phyloP scores from a whole-genome alignment of 2,113 vertebrate genomes.

The Callipepla squamata region DNA sequence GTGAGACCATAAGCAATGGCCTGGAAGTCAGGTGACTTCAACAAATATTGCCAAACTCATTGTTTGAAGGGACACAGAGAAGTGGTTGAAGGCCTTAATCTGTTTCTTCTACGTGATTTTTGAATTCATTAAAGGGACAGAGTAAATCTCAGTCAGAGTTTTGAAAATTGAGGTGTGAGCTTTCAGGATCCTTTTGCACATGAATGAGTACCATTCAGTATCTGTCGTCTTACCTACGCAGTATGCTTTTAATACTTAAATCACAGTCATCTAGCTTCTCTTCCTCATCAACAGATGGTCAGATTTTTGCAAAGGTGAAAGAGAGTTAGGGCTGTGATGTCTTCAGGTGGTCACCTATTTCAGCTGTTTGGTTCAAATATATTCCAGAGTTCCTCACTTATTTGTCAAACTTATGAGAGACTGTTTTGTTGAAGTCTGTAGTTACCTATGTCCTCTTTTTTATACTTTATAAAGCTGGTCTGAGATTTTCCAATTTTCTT shows the following conservation, averaged over 20 bases:
- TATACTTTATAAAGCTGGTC: not conserved
- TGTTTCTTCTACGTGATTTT: not conserved
- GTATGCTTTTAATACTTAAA: not conserved
- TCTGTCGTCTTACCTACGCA: not conserved
- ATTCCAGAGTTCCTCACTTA: not conserved
- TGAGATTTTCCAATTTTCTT: accelerated
- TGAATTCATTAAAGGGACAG: not conserved
- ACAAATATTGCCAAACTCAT: no score
- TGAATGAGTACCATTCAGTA: not conserved
- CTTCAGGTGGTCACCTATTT: not conserved
- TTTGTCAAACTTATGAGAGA: not conserved
- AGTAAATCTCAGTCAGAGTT: not conserved
- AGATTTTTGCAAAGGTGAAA: not conserved
- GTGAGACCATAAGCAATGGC: not conserved
- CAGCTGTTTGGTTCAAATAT: not conserved
- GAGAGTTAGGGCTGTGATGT: not conserved
- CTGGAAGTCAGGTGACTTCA: not conserved
- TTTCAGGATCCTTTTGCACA: not conserved
- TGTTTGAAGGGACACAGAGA: not conserved
- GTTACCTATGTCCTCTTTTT: not conserved
- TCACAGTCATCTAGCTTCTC: not conserved
- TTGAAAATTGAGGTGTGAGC: not conserved
- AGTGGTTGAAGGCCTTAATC: not conserved
- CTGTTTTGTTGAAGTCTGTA: not conserved
- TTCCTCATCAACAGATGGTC: not conserved